Evolutionary conservation across 1,140 invertebrate species (phyloP).

Genomic region (Microplitis demolitor): DNA sequence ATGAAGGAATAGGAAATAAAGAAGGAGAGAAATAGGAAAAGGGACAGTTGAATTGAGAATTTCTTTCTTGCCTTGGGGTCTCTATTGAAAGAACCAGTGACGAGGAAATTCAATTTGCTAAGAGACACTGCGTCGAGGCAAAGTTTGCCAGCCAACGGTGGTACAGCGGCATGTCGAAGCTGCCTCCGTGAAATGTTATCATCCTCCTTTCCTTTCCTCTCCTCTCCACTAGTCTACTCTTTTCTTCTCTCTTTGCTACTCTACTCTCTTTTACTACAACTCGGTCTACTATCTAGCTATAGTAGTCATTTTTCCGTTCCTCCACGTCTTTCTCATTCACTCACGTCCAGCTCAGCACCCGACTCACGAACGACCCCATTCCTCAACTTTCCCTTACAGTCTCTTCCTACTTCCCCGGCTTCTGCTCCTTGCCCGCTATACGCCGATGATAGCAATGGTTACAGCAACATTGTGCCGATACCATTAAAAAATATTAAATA

Average conservation of each 20-base stretch:
- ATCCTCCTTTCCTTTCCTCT: slow-evolving; percentile 9
- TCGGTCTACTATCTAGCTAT: too few relatives aligned
- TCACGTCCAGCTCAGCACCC: slow-evolving; percentile 29
- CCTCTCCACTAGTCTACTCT: too few relatives aligned
- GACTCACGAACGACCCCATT: slow-evolving; percentile 32
- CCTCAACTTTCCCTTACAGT: slow-evolving; percentile 20
- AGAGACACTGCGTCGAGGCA: slow-evolving; percentile 26
- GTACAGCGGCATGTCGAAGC: slow-evolving; percentile 21
- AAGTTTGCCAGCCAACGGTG: slow-evolving; percentile 25
- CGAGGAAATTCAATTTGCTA: slow-evolving; percentile 32
- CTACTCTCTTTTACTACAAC: too few relatives aligned
- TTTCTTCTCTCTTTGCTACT: too few relatives aligned
- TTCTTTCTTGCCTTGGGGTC: background rate
- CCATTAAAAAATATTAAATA: too few relatives aligned
- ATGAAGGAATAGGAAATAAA: too few relatives aligned
- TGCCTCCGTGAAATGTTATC: slow-evolving; percentile 29
- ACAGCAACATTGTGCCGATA: too few relatives aligned
- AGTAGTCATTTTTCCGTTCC: slow-evolving; percentile 20
- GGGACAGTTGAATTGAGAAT: slow-evolving; percentile 25
- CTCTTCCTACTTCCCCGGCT: too few relatives aligned
- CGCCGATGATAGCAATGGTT: too few relatives aligned
- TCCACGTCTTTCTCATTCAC: slow-evolving; percentile 30
- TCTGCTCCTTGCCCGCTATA: too few relatives aligned
- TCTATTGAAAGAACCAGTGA: slow-evolving; percentile 25
- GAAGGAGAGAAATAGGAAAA: background rate